Evolutionary conservation across 2,113 vertebrate species (phyloP), one percentile per base, ranked within the genome.

Genomic region (Paralichthys olivaceus): DNA sequence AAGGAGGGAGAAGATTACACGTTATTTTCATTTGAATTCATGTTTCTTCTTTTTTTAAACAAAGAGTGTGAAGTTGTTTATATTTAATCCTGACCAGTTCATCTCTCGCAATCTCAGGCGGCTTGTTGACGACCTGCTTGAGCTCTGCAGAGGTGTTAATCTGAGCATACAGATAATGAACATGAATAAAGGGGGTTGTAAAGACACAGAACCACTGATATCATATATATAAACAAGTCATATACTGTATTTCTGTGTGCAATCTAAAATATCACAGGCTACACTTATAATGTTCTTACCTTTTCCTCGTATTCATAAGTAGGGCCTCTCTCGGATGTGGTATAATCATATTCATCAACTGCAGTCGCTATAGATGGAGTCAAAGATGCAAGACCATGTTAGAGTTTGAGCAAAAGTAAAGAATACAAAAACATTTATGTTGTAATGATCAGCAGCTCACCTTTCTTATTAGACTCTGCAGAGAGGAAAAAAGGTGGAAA

Each of bases 21-120:
- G 49, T 53, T 2, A 0, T 56, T n/a, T 51, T 4, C 19, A 40
- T 32, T 40, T 45, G 4, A 37, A 69, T 37, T 4, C 13, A 14
- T 37, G 32, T 34, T 34, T 34, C 32, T 34, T 34, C 1, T 49
- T n/a, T n/a, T 3, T 51, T 20, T 28, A 56, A 47, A 69, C 8
- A 57, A 14, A 19, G 14, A 5, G 17, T 2, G 19, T 19, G 0
- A 1, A 4, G 45, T 6, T 49, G 45, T 19, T 49, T 15, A n/a
- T 37, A 26, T 34, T 63, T 26, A 19, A 26, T 19, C 71, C 91
- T 89, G 70, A 96, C 95, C 91, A 96, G 89, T 72, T 96, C 95
- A 72, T 95, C 95, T 61, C 95, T 90, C 78, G 96, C 96, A 13
- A 97, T 97, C 87, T 95, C 96, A 7, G 95, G 91, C 9, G 95